Conservation (phyloP, 2,113 vertebrate genomes). For the Cyanoderma ruficeps region DNA sequence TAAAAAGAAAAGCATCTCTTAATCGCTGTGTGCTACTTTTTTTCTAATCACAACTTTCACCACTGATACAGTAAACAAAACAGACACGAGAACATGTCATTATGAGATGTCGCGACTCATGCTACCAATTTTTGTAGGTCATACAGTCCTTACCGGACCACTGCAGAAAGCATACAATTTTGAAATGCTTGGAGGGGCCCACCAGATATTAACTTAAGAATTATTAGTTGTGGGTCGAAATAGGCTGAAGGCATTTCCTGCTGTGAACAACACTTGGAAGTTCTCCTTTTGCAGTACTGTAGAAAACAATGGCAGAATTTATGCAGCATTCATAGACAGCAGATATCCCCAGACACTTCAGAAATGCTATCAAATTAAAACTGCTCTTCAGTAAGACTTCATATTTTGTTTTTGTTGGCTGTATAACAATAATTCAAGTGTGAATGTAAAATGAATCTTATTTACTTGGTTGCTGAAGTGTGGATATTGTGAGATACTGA, state of each 20-base stretch:
- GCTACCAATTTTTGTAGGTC: not conserved
- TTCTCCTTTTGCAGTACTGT: slow-evolving; percentile 19
- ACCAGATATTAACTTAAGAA: slow-evolving; percentile 55
- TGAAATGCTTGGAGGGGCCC: slow-evolving; percentile 36
- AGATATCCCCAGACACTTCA: slow-evolving; percentile 57
- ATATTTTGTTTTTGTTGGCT: slow-evolving; percentile 53
- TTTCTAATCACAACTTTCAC: not conserved
- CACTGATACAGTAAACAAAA: not conserved
- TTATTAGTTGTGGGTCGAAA: slow-evolving; percentile 67
- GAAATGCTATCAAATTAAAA: slow-evolving; percentile 62
- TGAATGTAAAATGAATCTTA: slow-evolving; percentile 50
- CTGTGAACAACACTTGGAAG: slow-evolving; percentile 31
- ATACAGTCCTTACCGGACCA: not conserved
- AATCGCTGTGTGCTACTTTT: not conserved
- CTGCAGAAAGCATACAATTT: slow-evolving; percentile 10
- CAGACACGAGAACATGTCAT: not conserved
- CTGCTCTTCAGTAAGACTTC: slow-evolving; percentile 41
- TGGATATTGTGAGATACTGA: not conserved
- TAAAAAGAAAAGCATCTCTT: not conserved
- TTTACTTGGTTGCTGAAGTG: slow-evolving; percentile 46
- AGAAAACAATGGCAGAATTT: slow-evolving; percentile 43
- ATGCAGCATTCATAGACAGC: slow-evolving; percentile 32
- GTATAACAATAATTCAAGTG: slow-evolving; percentile 26
- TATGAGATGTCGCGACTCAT: not conserved
- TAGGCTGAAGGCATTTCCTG: slow-evolving; percentile 59